Base-by-base conservation (phyloP, 2,888 invertebrate genomes). In the Carterocephalus palaemon region DNA sequence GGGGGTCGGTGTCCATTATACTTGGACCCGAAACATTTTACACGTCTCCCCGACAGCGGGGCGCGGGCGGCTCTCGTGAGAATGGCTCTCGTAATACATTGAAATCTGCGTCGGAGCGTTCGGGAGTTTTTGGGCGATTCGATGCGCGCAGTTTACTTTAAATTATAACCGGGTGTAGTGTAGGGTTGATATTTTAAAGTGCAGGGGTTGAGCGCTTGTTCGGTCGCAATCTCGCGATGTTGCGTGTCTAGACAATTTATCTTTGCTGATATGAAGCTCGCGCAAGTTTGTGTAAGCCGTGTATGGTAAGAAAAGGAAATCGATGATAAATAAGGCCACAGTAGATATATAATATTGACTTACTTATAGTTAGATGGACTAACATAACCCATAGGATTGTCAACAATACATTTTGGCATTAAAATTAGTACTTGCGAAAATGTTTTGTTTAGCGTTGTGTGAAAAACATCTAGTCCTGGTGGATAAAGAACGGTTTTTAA, bases 91-190 rank as follows among this genome's bases (percentile, higher is more conserved):
- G 60, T 71, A 66, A 72, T 73, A 74, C 72, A 75, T 72, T 70
- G 69, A 76, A 79, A 79, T 81, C 79, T 72, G 75, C 71, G 71
- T 70, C 65, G 57, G 59, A 64, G 39, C 29, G 29, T 39, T 8
- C 23, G 63, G 64, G 67, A 60, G 56, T 51, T 67, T 64, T 68
- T 70, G 68, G 71, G 52, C 73, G 71, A 84, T 84, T 83, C 79
- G 84, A 70, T 74, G 67, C 81, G 82, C 78, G 65, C 82, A 72
- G 81, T 85, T 85, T 81, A 77, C 73, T 84, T 78, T 81, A 75
- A 83, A 81, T 83, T 82, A 84, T 81, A 74, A 71, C 75, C 45
- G 54, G 39, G 62, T n/a, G n/a, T n/a, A n/a, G n/a, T n/a, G n/a
- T 60, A 42, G 64, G 75, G 76, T 68, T 71, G 62, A 55, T 59